Evolutionary conservation across 2,888 invertebrate genomes (phyloP).

Genomic region (Parnassius orleans): DNA sequence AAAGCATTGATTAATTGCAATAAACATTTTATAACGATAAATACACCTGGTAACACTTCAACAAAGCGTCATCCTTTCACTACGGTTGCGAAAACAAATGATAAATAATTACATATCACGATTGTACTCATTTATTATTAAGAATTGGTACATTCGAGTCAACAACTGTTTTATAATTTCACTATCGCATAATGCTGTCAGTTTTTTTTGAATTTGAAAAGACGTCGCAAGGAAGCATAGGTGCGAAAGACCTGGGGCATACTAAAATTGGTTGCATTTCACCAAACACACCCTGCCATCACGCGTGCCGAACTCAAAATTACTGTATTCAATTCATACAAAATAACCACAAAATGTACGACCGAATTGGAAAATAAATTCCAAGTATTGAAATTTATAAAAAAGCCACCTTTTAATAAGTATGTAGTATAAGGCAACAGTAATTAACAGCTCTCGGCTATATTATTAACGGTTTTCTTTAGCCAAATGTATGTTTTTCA

Average conservation of each 20-base stretch:
- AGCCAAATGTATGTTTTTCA: conserved; percentile 46
- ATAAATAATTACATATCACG: conserved; percentile 53
- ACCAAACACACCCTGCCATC: conserved; percentile 51
- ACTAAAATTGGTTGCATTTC: conserved; percentile 54
- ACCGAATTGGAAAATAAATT: conserved; percentile 41
- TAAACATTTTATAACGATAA: conserved; percentile 37
- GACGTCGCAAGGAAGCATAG: conserved; percentile 37
- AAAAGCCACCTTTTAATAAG: conserved; percentile 48
- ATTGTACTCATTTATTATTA: conserved; percentile 57
- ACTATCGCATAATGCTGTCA: conserved; percentile 43
- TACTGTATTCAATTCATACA: conserved; percentile 58
- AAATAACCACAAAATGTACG: conserved; percentile 50
- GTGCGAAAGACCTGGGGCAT: conserved; percentile 38
- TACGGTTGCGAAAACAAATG: conserved; percentile 59
- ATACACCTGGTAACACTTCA: conserved; percentile 43
- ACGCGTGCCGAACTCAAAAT: conserved; percentile 60
- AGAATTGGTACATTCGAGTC: conserved; percentile 56
- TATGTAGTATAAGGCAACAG: conserved; percentile 45
- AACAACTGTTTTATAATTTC: conserved; percentile 59
- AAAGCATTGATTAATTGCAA: conserved; percentile 15
- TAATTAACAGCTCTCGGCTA: conserved; percentile 60
- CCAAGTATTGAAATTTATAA: conserved; percentile 51
- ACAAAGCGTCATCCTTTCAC: conserved; percentile 34
- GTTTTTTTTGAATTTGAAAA: conserved; percentile 38
- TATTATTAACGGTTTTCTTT: conserved; percentile 58